Evolutionary conservation across 2,113 vertebrate genomes (phyloP).

Genomic region (Boleophthalmus pectinirostris): DNA sequence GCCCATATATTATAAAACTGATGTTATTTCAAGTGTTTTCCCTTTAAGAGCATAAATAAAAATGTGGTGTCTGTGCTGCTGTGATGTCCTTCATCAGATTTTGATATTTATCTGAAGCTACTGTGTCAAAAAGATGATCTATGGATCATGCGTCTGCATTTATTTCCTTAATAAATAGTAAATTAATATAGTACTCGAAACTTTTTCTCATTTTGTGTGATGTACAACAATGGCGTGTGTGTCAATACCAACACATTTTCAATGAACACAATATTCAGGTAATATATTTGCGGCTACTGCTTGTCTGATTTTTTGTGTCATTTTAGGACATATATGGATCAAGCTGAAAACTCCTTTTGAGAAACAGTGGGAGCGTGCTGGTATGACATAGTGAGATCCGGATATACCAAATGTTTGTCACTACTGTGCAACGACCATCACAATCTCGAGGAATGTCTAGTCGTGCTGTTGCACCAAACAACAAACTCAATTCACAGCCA

Average conservation of each 20-base stretch:
- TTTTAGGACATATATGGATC: not conserved
- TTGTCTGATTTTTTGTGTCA: not conserved
- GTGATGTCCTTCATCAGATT: too few species aligned
- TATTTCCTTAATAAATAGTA: too few species aligned
- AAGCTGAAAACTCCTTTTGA: not conserved
- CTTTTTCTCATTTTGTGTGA: not conserved
- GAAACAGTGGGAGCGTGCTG: not conserved
- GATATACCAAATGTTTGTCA: slow-evolving; percentile 52
- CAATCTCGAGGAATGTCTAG: slow-evolving; percentile 66
- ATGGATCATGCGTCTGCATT: too few species aligned
- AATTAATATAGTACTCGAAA: too few species aligned
- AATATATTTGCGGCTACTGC: not conserved
- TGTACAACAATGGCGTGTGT: not conserved
- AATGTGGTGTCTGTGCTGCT: too few species aligned
- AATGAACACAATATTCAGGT: not conserved
- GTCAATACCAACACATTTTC: too few species aligned
- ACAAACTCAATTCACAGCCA: slow-evolving; percentile 17
- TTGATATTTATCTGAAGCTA: not conserved
- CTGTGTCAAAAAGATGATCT: not conserved
- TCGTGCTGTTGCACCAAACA: slow-evolving; percentile 64
- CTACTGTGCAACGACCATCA: slow-evolving; percentile 53
- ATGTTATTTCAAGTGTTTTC: too few species aligned
- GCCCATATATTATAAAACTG: not conserved
- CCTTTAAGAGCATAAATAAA: too few species aligned
- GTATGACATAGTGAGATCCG: slow-evolving; percentile 9